Base-by-base conservation (phyloP, 2,888 invertebrate genomes). In the Stramonita haemastoma region DNA sequence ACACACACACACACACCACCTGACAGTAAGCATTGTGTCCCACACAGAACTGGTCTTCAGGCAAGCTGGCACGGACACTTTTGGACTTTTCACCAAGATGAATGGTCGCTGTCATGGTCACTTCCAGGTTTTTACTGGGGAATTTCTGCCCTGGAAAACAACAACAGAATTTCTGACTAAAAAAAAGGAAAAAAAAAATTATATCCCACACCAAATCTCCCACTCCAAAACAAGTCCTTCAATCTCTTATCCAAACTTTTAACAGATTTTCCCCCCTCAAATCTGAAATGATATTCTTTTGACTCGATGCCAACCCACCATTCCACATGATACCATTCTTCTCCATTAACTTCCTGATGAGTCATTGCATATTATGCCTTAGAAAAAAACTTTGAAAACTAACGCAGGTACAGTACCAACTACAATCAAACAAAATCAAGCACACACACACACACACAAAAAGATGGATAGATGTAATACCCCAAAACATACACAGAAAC, bases 1-100 rank as follows among this genome's bases (percentile, higher is more conserved):
- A 73, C n/a, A 11, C n/a, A 73, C n/a, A 34, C 79, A 79, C 34
- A 79, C 73, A 73, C 73, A 73, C n/a, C 29, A 83, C 36, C 93
- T 94, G 93, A 79, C 94, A 94, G 92, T 94, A 95, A 26, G 94
- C 92, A 91, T 94, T 95, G 87, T 93, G 94, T n/a, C 94, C 94
- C 13, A 92, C 91, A 93, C 95, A 95, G 91, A 95, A 95, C 60
- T 93, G 93, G 87, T 94, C 94, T 86, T 95, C 94, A 56, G 90
- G 90, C 17, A 91, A 91, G 34, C 89, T 89, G n/a, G 91, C 91
- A 17, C 91, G 88, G 84, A 87, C 87, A 66, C 86, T 93, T 90
- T 85, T 92, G 87, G 89, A 93, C 90, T 90, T 92, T 77, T 91
- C 91, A 34, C 85, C 90, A 83, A 93, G 92, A 29, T 91, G 89